Base-by-base conservation (phyloP, 2,888 invertebrate species). In the Phlogophora meticulosa region DNA sequence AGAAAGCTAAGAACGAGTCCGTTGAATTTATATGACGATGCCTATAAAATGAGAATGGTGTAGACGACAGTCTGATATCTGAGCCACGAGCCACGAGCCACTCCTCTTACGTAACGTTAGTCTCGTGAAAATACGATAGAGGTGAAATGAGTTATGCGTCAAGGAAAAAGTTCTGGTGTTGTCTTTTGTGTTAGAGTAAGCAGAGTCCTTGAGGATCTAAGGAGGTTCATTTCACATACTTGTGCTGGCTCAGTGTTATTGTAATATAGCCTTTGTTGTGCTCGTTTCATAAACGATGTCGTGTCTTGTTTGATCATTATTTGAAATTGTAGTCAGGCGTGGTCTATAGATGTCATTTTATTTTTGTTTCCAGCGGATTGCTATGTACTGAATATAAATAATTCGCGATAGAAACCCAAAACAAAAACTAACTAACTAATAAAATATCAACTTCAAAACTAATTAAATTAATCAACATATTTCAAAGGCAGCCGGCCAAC, bases 11-110 rank as follows among this genome's bases (percentile, higher is more conserved):
- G 71, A 61, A 76, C 70, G 73, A 78, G 49, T 74, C 73, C 61
- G 58, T 78, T 80, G 83, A 86, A 87, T 87, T 85, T 86, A 86
- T 87, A 81, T 77, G 81, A 76, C 72, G 78, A 79, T 78, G 82
- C 79, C 85, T 84, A 85, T 87, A 86, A 87, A 87, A 82, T 76
- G 78, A 78, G 79, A 83, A 80, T 71, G 78, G 70, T 84, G 82
- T 83, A 76, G 82, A 76, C 82, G 80, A 75, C 75, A 74, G 64
- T 70, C 73, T 79, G 82, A 79, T 82, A 78, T 78, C 73, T 71
- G 62, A 71, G 73, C 73, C 65, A 73, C 55, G 61, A 60, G 61
- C 22, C 20, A n/a, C 52, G 55, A 68, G 75, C 72, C 58, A 75
- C 43, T 74, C 63, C 62, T 68, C 70, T 84, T 81, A 82, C 74